Conservation (phyloP, 2,888 invertebrate species). For the Meteorus cinctellus region DNA sequence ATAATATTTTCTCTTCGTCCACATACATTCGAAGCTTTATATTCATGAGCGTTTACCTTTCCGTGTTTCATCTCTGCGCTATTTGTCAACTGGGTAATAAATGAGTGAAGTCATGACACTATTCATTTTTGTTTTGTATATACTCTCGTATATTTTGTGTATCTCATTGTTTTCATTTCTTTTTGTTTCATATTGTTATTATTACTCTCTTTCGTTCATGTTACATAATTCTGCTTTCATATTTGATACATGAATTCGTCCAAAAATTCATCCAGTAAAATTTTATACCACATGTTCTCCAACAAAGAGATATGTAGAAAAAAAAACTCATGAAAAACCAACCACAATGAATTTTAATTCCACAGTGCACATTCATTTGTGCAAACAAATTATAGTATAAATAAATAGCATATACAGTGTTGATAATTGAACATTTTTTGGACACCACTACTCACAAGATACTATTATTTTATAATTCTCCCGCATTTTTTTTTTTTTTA, state of each 20-base stretch:
- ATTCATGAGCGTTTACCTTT: neutral
- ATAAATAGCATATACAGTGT: neutral
- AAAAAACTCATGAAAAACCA: neutral
- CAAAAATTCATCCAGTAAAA: conserved; percentile 27
- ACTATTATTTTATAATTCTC: neutral
- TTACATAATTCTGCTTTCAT: conserved; percentile 23
- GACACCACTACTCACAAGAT: conserved; percentile 6
- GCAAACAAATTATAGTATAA: neutral
- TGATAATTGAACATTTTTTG: neutral
- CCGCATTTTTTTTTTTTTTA: neutral
- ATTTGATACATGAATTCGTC: conserved; percentile 10
- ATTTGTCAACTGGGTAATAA: neutral
- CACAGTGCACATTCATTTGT: neutral
- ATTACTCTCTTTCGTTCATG: neutral
- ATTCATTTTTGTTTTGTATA: neutral
- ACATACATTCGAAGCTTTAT: neutral
- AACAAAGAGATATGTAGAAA: neutral
- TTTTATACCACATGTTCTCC: neutral
- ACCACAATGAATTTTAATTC: neutral
- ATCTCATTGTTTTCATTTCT: neutral
- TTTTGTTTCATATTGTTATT: neutral
- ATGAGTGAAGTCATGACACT: neutral
- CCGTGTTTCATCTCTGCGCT: neutral
- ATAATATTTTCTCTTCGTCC: neutral
- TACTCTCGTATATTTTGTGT: neutral